Evolutionary conservation across 2,797 vertebrate genomes (phyloP), one percentile per base, ranked within the genome.

Genomic region (Acomys russatus): DNA sequence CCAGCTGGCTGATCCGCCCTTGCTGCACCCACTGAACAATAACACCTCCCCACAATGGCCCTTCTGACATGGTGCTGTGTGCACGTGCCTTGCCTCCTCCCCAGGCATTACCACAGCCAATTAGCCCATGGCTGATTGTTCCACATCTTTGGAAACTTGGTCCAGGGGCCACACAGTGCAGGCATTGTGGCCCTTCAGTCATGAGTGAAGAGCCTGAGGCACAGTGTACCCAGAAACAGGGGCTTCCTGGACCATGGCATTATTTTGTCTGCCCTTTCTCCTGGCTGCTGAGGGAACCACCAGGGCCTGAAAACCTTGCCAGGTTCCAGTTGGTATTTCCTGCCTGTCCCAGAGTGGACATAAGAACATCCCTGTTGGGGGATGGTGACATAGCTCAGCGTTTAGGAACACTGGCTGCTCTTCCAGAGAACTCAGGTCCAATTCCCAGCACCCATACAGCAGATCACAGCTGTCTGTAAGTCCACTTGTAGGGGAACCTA

Each of bases 161-260:
- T 23, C 9, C 33, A 35, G 63, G 54, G 68, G 56, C 84, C 78
- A 71, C 85, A 97, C 93, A 97, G 92, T 80, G 79, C 71, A 22
- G 70, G 83, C 94, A 96, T 96, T 98, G 96, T 97, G 80, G 66
- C 11, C 1, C 1, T 14, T 66, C 3, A 11, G n/a, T 35, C 77
- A 71, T 71, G 77, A 71, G 49, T 4, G 33, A 70, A 84, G 54
- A 54, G 74, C 94, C 97, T 7, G 0, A 56, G 95, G 96, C 90
- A 23, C n/a, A 11, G 44, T 14, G 5, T 14, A 23, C n/a, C 68
- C 35, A 88, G 90, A 78, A 76, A 28, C 56, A 44, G 44, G 64
- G 70, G 25, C 74, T 78, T 70, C 63, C 5, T 6, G 66, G n/a
- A 54, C 49, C 12, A 20, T 2, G 11, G 6, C 18, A 10, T 66